A percentile compares a stretch with the other conserved stretches of the same genome.
Evolutionary conservation across 1,140 invertebrate genomes (phyloP).

Genomic region (Dolichoris vasculosae): DNA sequence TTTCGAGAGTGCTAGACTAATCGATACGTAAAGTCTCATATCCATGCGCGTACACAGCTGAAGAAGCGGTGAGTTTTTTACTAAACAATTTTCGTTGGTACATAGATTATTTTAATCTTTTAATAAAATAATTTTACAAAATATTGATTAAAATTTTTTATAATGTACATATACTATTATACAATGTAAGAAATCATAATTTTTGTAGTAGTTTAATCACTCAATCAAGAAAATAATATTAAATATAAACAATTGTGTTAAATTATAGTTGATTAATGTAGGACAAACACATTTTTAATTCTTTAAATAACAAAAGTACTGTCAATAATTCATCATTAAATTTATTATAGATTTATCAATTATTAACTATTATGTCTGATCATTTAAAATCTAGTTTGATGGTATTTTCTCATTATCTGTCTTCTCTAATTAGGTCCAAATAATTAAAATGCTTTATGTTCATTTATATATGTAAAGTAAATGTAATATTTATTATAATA

Average conservation of each 20-base stretch:
- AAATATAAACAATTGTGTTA: neutral
- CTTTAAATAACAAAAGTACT: too few relatives aligned
- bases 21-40: conserved; percentile 8
- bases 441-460: too few relatives aligned
- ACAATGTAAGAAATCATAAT: neutral
- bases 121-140: neutral
- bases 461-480: too few relatives aligned
- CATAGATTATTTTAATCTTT: neutral
- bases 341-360: too few relatives aligned
- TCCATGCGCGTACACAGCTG: neutral
- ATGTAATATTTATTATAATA: too few relatives aligned
- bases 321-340: too few relatives aligned
- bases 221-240: neutral
- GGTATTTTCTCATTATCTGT: too few relatives aligned
- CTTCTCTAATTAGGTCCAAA: too few relatives aligned
- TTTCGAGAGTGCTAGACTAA: neutral
- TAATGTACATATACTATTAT: neutral
- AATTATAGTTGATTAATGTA: neutral
- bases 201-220: neutral
- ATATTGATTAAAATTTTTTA: too few relatives aligned
- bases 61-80: neutral
- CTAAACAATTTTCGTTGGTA: neutral
- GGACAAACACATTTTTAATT: neutral
- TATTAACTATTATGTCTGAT: too few relatives aligned
- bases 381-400: too few relatives aligned